phyloP scores from a whole-genome alignment of 2,888 invertebrate genomes.

The Sepioteuthis lessoniana region DNA sequence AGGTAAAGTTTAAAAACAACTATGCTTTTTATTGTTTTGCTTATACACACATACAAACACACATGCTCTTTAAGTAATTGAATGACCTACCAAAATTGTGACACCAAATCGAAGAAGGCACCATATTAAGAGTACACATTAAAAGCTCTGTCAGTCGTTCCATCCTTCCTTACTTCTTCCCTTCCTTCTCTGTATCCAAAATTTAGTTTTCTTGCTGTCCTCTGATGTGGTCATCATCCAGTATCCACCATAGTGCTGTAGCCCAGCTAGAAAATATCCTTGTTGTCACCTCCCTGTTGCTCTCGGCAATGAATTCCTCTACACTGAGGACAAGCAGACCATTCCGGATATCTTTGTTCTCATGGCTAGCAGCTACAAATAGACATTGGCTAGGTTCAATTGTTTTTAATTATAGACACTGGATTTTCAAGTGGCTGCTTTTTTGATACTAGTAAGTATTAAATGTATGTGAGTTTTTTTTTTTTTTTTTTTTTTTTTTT shows the following conservation, averaged over 20 bases:
- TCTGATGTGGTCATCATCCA: neutral
- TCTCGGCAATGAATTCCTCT: slow-evolving; percentile 7
- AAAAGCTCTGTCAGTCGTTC: neutral
- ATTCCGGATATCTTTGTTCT: slow-evolving; percentile 8
- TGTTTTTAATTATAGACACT: slow-evolving; percentile 23
- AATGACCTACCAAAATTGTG: slow-evolving; percentile 23
- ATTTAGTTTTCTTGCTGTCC: neutral
- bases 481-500: neutral
- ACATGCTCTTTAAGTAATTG: neutral
- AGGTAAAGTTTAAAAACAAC: no score
- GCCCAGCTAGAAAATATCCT: neutral
- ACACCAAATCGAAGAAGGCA: slow-evolving; percentile 11
- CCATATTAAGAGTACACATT: neutral
- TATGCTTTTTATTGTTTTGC: no score
- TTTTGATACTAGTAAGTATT: neutral
- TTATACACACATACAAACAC: neutral
- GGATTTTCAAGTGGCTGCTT: neutral
- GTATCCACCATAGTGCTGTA: neutral
- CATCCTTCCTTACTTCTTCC: neutral
- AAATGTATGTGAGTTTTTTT: neutral
- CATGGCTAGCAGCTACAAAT: neutral
- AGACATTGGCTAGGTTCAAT: neutral
- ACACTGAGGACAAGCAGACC: neutral
- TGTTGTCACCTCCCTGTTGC: neutral
- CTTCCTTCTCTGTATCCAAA: slow-evolving; percentile 13